Conservation (phyloP, 1,140 invertebrate genomes). For the Drosophila sturtevanti region DNA sequence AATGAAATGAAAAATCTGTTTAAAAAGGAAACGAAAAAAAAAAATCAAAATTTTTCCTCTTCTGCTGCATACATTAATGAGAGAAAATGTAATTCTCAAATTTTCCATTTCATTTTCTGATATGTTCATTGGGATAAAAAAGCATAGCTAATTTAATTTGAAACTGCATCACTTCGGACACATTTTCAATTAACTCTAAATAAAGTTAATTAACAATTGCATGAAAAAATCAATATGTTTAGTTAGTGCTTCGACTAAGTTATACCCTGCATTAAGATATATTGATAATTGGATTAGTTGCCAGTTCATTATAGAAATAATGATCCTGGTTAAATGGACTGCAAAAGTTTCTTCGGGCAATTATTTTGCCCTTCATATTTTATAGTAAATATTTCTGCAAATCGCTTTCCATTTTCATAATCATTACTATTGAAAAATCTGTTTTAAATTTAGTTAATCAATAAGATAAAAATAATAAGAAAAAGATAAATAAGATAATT, state of each 20-base stretch:
- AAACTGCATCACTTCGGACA: conserved; percentile 18
- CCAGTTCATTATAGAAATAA: no score
- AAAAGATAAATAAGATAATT: no score
- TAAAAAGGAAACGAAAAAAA: background rate
- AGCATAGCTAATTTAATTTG: conserved; percentile 28
- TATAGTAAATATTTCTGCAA: no score
- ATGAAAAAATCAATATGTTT: background rate
- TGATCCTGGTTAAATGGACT: no score
- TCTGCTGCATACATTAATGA: background rate
- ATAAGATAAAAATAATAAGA: no score
- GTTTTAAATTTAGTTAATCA: no score
- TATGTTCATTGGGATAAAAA: conserved; percentile 5
- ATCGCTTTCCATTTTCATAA: no score
- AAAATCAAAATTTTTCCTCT: background rate
- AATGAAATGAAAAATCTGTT: conserved; percentile 49
- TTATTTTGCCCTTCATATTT: no score
- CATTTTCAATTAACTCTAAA: conserved; percentile 64
- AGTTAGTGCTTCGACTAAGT: conserved; percentile 8
- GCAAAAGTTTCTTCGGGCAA: no score
- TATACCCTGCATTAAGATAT: background rate
- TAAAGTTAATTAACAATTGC: conserved; percentile 73
- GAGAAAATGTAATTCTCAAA: background rate
- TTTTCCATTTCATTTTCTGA: conserved; percentile 1
- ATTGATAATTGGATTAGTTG: conserved; percentile 17
- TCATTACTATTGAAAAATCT: no score